phyloP scores from a whole-genome alignment of 2,888 invertebrate genomes.

The Leucozona laternaria region DNA sequence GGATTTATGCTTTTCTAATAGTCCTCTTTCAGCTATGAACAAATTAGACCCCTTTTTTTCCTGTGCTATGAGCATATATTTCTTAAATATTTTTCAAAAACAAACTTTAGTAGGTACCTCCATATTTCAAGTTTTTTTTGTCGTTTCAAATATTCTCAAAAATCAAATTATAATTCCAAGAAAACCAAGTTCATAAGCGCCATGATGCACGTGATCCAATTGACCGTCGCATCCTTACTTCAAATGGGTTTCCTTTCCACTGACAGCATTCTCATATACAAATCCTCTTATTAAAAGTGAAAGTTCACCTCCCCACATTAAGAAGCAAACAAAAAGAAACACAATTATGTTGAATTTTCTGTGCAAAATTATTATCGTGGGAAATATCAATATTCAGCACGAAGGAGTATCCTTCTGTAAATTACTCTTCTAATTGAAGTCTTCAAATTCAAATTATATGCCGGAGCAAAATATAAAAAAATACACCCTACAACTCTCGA shows the following conservation, averaged over 20 bases:
- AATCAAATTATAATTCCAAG: background rate
- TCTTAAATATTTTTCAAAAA: no score
- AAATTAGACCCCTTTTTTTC: no score
- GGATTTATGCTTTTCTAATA: no score
- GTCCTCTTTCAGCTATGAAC: no score
- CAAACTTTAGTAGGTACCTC: no score
- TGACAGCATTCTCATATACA: conserved; percentile 10
- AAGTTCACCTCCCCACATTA: background rate
- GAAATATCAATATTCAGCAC: conserved; percentile 55
- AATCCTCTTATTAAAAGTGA: conserved; percentile 41
- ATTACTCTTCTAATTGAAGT: conserved; percentile 74
- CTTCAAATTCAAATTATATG: conserved; percentile 71
- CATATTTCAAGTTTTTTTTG: background rate
- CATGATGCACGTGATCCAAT: conserved; percentile 62
- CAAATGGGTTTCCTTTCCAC: conserved; percentile 9
- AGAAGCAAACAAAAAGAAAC: background rate
- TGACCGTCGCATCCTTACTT: conserved; percentile 32
- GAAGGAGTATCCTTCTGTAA: conserved; percentile 51
- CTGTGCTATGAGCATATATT: no score
- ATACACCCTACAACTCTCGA: conserved; percentile 59
- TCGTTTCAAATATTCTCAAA: background rate
- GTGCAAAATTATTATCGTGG: conserved; percentile 68
- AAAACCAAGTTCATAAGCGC: background rate
- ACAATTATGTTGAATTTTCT: conserved; percentile 11
- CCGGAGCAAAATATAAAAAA: background rate